Base-by-base conservation (phyloP, 2,797 vertebrate genomes). In the Enteromius fasciolatus region DNA sequence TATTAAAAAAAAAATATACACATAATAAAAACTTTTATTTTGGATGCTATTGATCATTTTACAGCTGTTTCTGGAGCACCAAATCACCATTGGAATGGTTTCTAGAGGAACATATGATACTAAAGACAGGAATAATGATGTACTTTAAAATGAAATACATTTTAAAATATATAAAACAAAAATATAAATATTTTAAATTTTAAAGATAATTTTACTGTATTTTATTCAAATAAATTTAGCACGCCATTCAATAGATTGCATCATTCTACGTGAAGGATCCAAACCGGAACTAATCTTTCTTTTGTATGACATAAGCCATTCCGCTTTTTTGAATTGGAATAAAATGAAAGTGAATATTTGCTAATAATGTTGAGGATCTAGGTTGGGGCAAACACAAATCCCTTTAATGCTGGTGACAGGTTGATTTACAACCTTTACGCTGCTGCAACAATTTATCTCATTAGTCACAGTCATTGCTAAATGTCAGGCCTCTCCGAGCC, bases 391-490 rank as follows among this genome's bases (percentile, higher is more conserved):
- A 52, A 74, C 66, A 66, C 50, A 52, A 63, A 48, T 86, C 76
- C 76, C 75, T 76, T 76, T 73, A 79, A 66, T 85, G 83, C 82
- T 70, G 84, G 73, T 70, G 82, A 85, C 72, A 76, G 63, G 50
- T 81, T 89, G 87, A 89, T 88, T 88, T 89, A 89, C 81, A 76
- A 83, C 82, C 80, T 86, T 76, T 86, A 74, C 73, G 59, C 67
- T 57, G 81, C 82, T 77, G 85, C 75, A 86, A 86, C 83, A 87
- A 85, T 86, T 88, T 83, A 82, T 89, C 84, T 88, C 87, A 89
- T 89, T 89, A 89, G 76, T 86, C 84, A 86, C 78, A 85, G 86
- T 77, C 87, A 82, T 67, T 81, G 84, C 80, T 84, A 89, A 89
- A 88, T 87, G 88, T 85, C 88, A 89, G 82, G 66, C 67, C 67